Evolutionary conservation across 2,888 invertebrate genomes (phyloP), one percentile per base, ranked within the genome.

Genomic region (Salticus scenicus): DNA sequence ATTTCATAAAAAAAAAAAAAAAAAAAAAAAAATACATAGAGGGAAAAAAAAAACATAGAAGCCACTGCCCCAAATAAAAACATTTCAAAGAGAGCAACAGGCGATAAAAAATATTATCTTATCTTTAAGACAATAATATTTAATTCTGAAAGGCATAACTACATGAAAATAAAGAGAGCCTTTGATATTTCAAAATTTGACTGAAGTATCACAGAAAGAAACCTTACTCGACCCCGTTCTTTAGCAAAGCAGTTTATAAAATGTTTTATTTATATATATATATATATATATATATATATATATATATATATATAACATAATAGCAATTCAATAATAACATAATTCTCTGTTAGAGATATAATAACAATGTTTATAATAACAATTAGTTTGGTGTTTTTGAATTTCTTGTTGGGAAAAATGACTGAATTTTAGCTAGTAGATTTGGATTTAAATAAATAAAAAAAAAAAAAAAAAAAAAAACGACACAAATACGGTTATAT

Each of bases 171-270:
- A 69, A 17, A 30, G 33, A 73, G 37, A 30, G 20, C 33, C 33
- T 67, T 67, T 57, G 2, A 57, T 24, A 47, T 2, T 24, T 57
- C 1, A 24, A 17, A 47, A 10, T 17, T 42, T 70, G 70, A 70
- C 70, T 70, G 24, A 14, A 80, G 72, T 84, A 84, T 84, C 83
- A 84, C 83, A 84, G 83, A 72, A 69, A n/a, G n/a, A 63, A 77
- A 73, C 77, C 77, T 67, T 47, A 72, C 83, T 70, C 42, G 8
- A 66, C 67, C 77, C 67, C 33, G 33, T 30, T 66, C 41, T 31
- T 31, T 33, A 24, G 31, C 31, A 14, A 30, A 66, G 31, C 31
- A 66, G 24, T 66, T 27, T 17, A 14, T 28, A 67, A 66, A 37
- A 33, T 77, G 37, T 42, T 41, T 42, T 37, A 47, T 41, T n/a